These are phyloP conservation scores for Cyanoderma ruficeps DNA, from an alignment of 2,113 vertebrate species.

Conservation along the genomic window DNA sequence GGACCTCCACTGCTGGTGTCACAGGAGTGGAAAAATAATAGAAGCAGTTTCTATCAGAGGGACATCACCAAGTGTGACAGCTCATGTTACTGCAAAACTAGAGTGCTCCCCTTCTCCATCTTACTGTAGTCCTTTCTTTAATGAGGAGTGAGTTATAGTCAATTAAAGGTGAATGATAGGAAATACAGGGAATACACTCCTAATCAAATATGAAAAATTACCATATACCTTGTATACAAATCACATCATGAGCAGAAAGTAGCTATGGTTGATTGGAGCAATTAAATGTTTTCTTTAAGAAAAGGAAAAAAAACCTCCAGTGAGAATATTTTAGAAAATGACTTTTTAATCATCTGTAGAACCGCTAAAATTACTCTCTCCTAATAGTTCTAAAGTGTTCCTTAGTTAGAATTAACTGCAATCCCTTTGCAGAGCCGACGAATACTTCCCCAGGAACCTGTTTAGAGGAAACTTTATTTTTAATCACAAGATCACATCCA, in stretches of 20 bases:
- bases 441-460: conserved; percentile 63
- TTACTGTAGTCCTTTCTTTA: conserved; percentile 60
- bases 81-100: background rate
- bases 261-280: conserved; percentile 91
- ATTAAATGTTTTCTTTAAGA: conserved; percentile 91
- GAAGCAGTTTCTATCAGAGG: background rate
- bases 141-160: conserved; percentile 76
- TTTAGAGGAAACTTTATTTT: conserved; percentile 65
- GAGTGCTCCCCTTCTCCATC: background rate
- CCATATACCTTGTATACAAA: conserved; percentile 80
- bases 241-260: conserved; percentile 83
- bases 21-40: background rate
- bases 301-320: conserved; percentile 79
- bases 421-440: conserved; percentile 19
- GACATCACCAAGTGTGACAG: background rate
- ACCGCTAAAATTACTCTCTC: conserved; percentile 82
- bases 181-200: conserved; percentile 77
- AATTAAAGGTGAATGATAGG: conserved; percentile 83
- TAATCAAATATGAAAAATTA: conserved; percentile 89
- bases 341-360: conserved; percentile 95
- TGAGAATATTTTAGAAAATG: conserved; percentile 98
- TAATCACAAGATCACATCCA: conserved; percentile 50
- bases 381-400: conserved; percentile 83
- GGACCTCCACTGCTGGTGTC: background rate
- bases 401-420: conserved; percentile 75